These are phyloP conservation scores for Colaptes auratus DNA, from an alignment of 2,113 vertebrate species.

Conservation along the genomic window DNA sequence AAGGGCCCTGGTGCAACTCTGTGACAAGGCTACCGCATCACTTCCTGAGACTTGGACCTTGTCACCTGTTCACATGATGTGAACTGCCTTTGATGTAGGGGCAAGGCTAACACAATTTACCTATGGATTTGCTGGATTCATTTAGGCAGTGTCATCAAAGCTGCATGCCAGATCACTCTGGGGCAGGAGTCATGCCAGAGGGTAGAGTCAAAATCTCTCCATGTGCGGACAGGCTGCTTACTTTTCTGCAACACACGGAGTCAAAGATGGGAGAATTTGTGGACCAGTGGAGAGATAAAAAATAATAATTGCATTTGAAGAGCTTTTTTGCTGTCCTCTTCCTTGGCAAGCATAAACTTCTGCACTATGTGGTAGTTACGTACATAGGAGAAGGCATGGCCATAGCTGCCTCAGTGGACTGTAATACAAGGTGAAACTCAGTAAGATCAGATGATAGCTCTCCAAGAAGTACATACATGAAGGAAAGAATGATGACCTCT, in stretches of 20 bases:
- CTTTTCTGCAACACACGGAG: background rate
- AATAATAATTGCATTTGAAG: background rate
- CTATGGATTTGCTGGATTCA: background rate
- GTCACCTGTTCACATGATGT: background rate
- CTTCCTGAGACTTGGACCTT: background rate
- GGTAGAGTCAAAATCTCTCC: background rate
- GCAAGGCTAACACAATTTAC: background rate
- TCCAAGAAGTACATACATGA: background rate
- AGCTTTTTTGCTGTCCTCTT: background rate
- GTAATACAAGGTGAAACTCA: background rate
- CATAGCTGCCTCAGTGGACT: background rate
- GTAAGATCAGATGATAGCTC: background rate
- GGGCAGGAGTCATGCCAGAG: background rate
- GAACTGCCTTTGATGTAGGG: background rate
- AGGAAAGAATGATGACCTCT: background rate
- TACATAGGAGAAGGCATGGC: background rate
- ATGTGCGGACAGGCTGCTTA: background rate
- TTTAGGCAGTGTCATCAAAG: conserved; percentile 16
- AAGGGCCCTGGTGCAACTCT: background rate
- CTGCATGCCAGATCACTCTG: conserved; percentile 21
- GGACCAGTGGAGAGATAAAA: background rate
- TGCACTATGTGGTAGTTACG: background rate
- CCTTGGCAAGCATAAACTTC: background rate
- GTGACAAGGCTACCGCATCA: background rate
- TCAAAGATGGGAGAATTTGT: background rate